Conservation (phyloP, 92 coral and sea anemone genomes). For the Porites rus region DNA sequence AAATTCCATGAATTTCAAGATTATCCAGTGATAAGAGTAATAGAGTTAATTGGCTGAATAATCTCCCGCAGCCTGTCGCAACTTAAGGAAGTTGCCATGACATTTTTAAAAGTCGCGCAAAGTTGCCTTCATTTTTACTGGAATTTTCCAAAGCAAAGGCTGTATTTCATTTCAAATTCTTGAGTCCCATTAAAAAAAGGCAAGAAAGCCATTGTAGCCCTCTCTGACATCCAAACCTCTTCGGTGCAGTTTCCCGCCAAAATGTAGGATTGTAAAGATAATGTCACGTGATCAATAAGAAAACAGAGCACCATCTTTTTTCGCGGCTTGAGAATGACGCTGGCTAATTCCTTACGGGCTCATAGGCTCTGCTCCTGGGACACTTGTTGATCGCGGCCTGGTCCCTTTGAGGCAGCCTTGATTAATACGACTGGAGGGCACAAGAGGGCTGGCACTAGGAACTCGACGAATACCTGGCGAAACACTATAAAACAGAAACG, state of each 20-base stretch:
- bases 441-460: constrained; percentile 80
- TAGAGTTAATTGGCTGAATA: too few relatives aligned
- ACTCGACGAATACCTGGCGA: constrained; percentile 65
- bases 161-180: neutral
- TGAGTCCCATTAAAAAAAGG: neutral
- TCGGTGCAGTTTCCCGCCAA: neutral
- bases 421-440: constrained; percentile 74
- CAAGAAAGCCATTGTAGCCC: neutral
- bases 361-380: constrained; percentile 44
- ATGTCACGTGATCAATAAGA: neutral
- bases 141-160: too few relatives aligned
- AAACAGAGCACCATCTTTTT: neutral
- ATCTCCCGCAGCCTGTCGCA: too few relatives aligned
- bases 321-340: neutral
- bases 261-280: neutral
- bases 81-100: too few relatives aligned
- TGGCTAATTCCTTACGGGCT: constrained; percentile 28
- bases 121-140: too few relatives aligned
- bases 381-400: constrained; percentile 75
- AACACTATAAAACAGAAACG: constrained; percentile 42
- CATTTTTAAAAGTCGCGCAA: too few relatives aligned
- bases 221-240: neutral
- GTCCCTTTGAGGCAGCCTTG: constrained; percentile 54
- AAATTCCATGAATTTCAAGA: too few relatives aligned
- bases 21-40: too few relatives aligned